Evolutionary conservation across 2,797 vertebrate species (phyloP), one percentile per base, ranked within the genome.

Genomic region (Hydrolagus colliei): DNA sequence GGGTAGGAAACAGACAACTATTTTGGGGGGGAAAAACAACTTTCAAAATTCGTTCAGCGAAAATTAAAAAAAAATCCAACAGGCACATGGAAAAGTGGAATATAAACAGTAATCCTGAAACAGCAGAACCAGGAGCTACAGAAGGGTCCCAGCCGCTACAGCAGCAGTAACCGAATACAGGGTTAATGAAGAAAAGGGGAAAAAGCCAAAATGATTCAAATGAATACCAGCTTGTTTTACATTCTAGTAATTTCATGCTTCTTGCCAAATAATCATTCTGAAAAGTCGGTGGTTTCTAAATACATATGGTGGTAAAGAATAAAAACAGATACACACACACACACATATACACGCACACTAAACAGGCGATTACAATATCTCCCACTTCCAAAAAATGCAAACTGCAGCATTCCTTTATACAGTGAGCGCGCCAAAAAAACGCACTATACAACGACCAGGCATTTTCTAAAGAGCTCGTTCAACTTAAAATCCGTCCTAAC

Each of bases 401-500:
- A 84, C 65, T 32, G 63, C 63, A 68, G 65, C 67, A 71, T 84
- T 84, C 65, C 65, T 84, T 84, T 71, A 71, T 68, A 67, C 32
- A 71, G 65, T 71, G 27, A 65, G 11, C 27, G 9, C 18, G 65
- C 65, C 65, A 84, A 84, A 71, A 52, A 52, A 84, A 16, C 14
- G 32, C 32, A 35, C 63, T 16, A 71, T 35, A 84, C 65, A 71
- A 71, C 65, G 41, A 84, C 32, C 65, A 68, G 27, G 32, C 79
- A 41, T 84, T 84, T n/a, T 71, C 18, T 71, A 71, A 84, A 84
- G 41, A 41, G 65, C 65, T 71, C 32, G 71, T 71, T 84, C 79
- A 71, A 84, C 41, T 52, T 41, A 41, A 27, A 84, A 67, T 71
- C 32, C 65, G 52, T 84, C 9, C 67, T 68, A 84, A 71, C 79